Percentiles rank a stretch among this genome's conserved stretches.
Evolutionary conservation across 1,140 invertebrate genomes (phyloP).

Genomic region (Streblospio benedicti): DNA sequence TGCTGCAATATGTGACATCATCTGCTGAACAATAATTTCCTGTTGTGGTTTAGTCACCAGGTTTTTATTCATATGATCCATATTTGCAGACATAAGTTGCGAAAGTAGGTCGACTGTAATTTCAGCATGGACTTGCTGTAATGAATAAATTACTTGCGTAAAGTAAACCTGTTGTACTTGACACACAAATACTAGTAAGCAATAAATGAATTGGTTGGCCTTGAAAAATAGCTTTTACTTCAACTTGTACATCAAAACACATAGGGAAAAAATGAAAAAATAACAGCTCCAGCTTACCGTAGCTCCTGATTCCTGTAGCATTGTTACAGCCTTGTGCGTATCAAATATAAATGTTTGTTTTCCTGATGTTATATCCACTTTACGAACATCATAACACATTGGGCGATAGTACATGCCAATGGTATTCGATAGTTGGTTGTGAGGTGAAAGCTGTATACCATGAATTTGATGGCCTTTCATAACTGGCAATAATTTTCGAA

Average conservation of each 20-base stretch:
- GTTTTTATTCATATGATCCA: slow-evolving; percentile 32
- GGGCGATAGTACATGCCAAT: neutral
- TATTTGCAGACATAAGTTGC: slow-evolving; percentile 27
- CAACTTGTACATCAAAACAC: neutral
- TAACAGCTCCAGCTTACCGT: neutral
- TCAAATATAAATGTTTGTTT: slow-evolving; percentile 15
- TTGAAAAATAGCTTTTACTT: neutral
- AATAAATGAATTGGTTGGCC: neutral
- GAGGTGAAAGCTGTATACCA: too few relatives aligned
- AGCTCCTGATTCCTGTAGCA: slow-evolving; percentile 8
- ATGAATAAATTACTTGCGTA: neutral
- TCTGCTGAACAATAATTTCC: slow-evolving; percentile 44
- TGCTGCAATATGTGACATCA: slow-evolving; percentile 39
- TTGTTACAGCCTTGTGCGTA: slow-evolving; percentile 15
- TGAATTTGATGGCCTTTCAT: too few relatives aligned
- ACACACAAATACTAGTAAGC: neutral
- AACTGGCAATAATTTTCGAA: too few relatives aligned
- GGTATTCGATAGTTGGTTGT: too few relatives aligned
- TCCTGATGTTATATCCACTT: neutral
- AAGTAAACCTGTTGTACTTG: neutral
- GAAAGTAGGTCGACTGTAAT: slow-evolving; percentile 13
- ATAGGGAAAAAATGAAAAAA: neutral
- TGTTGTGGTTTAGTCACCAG: slow-evolving; percentile 39
- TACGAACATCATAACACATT: slow-evolving; percentile 3
- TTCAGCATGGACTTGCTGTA: slow-evolving; percentile 25